Evolutionary conservation across 2,797 vertebrate genomes (phyloP).

Genomic region (Diglossa cyanea): DNA sequence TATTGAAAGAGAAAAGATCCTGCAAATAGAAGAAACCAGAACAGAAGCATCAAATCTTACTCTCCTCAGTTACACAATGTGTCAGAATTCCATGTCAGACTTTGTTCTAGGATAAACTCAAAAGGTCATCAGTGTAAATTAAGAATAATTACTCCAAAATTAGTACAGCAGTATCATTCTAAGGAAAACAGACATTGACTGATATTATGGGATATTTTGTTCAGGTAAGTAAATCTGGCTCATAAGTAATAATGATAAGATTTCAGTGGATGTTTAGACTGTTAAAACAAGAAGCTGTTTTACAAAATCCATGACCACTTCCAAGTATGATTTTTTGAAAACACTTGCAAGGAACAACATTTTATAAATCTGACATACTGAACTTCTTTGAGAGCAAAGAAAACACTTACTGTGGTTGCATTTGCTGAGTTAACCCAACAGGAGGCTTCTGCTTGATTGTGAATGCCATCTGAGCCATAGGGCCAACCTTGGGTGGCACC

Average conservation of each 20-base stretch:
- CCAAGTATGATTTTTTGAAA: neutral
- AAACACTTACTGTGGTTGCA: constrained; percentile 90
- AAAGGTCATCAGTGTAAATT: neutral
- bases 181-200: neutral
- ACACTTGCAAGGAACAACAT: neutral
- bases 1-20: neutral
- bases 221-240: neutral
- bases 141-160: neutral
- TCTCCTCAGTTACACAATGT: neutral
- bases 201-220: neutral
- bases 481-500: constrained; percentile 71
- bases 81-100: neutral
- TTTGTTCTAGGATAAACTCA: neutral
- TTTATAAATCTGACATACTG: neutral
- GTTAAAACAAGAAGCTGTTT: neutral
- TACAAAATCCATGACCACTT: neutral
- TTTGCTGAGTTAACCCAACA: constrained; percentile 79
- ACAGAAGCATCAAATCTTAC: neutral
- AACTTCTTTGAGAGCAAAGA: neutral
- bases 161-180: neutral
- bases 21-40: neutral
- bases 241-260: neutral
- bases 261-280: too few relatives aligned
- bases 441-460: constrained; percentile 87
- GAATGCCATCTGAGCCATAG: constrained; percentile 88